Evolutionary conservation across 35 echinoderm and acorn worm genomes (phyloP).

Genomic region (Ophiothrix spiculata): DNA sequence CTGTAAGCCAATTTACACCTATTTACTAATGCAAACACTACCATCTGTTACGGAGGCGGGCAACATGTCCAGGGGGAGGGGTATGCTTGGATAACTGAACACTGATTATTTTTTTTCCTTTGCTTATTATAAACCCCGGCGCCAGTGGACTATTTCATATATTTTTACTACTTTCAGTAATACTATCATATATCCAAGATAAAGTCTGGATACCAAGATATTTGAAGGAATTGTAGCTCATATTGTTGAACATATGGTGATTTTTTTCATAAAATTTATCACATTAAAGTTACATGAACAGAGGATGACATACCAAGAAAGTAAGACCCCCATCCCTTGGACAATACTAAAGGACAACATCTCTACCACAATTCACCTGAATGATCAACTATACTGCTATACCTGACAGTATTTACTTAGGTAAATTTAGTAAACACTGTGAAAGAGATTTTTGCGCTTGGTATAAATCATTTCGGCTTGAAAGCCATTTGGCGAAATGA

Average conservation of each 20-base stretch:
- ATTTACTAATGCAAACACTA: not conserved
- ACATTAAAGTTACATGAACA: no score
- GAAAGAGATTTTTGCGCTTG: not conserved
- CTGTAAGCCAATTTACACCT: slow-evolving; percentile 9
- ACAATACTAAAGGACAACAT: no score
- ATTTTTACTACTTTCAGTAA: not conserved
- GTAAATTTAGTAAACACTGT: not conserved
- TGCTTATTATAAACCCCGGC: not conserved
- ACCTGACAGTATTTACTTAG: not conserved
- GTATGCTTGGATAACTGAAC: not conserved
- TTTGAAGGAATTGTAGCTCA: not conserved
- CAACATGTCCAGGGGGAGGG: no score
- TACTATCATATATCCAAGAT: not conserved
- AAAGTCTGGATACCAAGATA: not conserved
- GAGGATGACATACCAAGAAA: no score
- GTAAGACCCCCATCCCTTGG: no score
- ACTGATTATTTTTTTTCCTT: not conserved
- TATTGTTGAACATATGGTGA: no score
- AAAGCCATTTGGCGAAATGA: not conserved
- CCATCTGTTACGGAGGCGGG: slow-evolving; percentile 4
- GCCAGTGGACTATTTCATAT: not conserved
- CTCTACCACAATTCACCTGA: not conserved
- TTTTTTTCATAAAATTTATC: no score
- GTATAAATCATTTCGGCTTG: not conserved
- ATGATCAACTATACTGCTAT: not conserved